Base-by-base conservation (phyloP, 2,797 vertebrate genomes). In the Melanotaenia nigrans region DNA sequence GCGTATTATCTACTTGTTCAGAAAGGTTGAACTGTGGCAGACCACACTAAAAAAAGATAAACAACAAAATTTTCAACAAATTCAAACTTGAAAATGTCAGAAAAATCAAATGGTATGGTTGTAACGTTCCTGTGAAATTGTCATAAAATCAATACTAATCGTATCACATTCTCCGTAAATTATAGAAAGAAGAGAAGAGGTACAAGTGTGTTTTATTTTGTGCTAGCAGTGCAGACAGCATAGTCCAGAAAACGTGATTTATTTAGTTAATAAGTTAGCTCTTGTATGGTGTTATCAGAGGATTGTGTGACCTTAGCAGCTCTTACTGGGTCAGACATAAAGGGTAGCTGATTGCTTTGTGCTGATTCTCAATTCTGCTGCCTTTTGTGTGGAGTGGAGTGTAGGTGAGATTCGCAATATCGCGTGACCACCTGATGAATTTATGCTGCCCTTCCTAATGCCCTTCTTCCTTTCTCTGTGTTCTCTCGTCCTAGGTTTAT, bases 341-440 rank as follows among this genome's bases (percentile, higher is more conserved):
- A 75, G 77, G 57, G 73, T 0, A 45, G 70, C 66, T 77, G 77
- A 82, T 82, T 82, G 75, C 85, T 82, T 79, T 79, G 75, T 76
- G 35, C 70, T 72, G 68, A 78, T 70, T 74, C 68, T 65, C 42
- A 35, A 47, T 79, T 72, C 64, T 73, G 62, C 49, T n/a, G 61
- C 54, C 61, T 69, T 82, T 83, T 61, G 53, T 66, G 24, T 18
- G 0, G 61, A 70, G 64, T 70, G 76, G 12, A 61, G 59, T 54
- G 79, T 61, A 72, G 74, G 81, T 85, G 74, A 83, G 77, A 83
- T 18, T 18, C 77, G 61, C 68, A 56, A 28, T 61, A 69, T 79
- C 14, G 65, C 83, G 75, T 65, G 63, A 73, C 69, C 56, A 65
- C 60, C 65, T 64, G 76, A 79, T 89, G 85, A 83, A 85, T 90